Base-by-base conservation (phyloP, 92 coral and sea anemone species). In the Actinostola sp. region DNA sequence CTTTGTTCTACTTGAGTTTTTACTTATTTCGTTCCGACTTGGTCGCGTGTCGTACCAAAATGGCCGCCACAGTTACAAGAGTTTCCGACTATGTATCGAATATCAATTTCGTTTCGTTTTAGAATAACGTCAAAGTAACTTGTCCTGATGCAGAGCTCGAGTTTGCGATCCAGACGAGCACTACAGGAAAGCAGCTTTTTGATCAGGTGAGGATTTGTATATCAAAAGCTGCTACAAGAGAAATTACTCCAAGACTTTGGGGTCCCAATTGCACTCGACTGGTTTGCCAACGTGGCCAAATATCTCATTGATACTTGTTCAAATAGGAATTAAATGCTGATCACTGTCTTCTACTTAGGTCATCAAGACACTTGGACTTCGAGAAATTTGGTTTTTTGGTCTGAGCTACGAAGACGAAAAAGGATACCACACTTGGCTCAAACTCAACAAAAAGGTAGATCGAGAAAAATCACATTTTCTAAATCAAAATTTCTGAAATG, bases 331-430 rank as follows among this genome's bases (percentile, higher is more conserved):
- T 62, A 34, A 17, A 17, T 62, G 34, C 49, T 24, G 19, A 4
- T 57, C 2, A 11, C 25, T 43, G 33, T 42, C 38, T 32, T 29
- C 41, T 51, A 23, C n/a, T 20, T 36, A 94, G 98, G 98, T 94
- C 33, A 93, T 94, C 51, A 94, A 94, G 67, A 94, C 98, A 16
- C 92, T 94, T 28, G 98, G 98, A 16, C 61, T 94, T 31, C 94
- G 98, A 8, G 98, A 94, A 57, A 91, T 94, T 44, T 94, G 98
- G 98, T 94, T 85, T 58, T 94, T 91, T 31, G 98, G 98, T 10
- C 71, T 94, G 17, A 88, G 86, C 56, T 94, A 85, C 68, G 84
- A 84, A 0, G 98, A 94, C 36, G 67, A 75, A 7, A 94, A 94
- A 63, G 98, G 98, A 0, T 80, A 69, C 23, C 34, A 53, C 1